phyloP scores from a whole-genome alignment of 2,888 invertebrate species.

The Sinopyrophorus schimmeli region DNA sequence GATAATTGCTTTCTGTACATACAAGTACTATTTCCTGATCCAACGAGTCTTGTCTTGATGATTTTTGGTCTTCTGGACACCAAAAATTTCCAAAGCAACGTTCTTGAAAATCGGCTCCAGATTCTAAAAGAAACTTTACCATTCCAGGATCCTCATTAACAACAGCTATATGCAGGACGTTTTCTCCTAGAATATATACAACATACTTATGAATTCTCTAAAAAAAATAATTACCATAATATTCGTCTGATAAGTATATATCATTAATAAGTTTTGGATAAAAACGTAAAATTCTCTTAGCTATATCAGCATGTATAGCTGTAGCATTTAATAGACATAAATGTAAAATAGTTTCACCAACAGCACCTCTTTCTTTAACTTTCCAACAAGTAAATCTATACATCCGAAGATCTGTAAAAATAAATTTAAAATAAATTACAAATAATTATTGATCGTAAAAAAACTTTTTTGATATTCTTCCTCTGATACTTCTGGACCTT shows the following conservation, averaged over 20 bases:
- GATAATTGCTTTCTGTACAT: constrained; percentile 78
- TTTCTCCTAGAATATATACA: constrained; percentile 69
- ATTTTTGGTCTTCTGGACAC: constrained; percentile 97
- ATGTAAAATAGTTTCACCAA: constrained; percentile 94
- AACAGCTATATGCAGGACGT: constrained; percentile 94
- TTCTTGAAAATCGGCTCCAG: constrained; percentile 89
- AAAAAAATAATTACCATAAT: constrained; percentile 73
- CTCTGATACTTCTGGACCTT: constrained; percentile 66
- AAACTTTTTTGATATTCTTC: constrained; percentile 56
- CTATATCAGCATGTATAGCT: constrained; percentile 88
- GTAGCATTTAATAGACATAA: constrained; percentile 91
- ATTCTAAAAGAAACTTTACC: constrained; percentile 92
- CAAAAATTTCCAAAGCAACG: constrained; percentile 96
- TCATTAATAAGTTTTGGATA: constrained; percentile 97
- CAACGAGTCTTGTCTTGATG: constrained; percentile 79
- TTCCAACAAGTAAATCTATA: constrained; percentile 92
- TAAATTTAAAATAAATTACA: constrained; percentile 8
- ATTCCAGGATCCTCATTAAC: constrained; percentile 98
- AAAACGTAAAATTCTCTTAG: constrained; percentile 85
- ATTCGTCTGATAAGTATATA: constrained; percentile 94
- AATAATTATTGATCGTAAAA: not conserved
- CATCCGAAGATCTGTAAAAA: constrained; percentile 62
- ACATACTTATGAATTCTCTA: not conserved
- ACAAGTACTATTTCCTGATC: constrained; percentile 93
- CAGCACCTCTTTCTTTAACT: constrained; percentile 87